Base-by-base conservation (phyloP, 2,797 vertebrate genomes). In the Notoglanidium macrostoma region DNA sequence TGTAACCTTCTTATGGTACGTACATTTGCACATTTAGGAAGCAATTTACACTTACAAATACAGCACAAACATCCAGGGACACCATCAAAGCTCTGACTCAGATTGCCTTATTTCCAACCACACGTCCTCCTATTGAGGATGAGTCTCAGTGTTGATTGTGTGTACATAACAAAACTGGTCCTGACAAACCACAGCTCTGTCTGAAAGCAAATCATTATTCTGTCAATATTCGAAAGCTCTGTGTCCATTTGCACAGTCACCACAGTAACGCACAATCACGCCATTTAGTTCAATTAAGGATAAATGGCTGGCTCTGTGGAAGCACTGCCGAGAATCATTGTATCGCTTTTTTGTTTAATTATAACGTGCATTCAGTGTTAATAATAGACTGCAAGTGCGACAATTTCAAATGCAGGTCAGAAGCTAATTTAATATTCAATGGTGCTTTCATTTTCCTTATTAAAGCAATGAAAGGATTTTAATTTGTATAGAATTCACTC, bases 221-320 rank as follows among this genome's bases (percentile, higher is more conserved):
- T 63, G 23, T 80, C 57, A 63, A 44, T 61, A 61, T 63, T 80
- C 63, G 63, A 54, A 59, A 84, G 29, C 73, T 87, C 85, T 85
- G 40, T 77, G 2, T 77, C 8, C 0, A 3, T 63, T 76, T 79
- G 57, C 55, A 44, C 55, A 63, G 40, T 61, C 55, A 61, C 55
- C 57, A 61, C 55, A 35, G 54, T n/a, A 74, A 72, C 3, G 54
- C 29, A 70, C 51, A 80, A 57, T 67, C 73, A 35, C 32, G 63
- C 80, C 61, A 76, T 89, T 86, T 76, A 84, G 83, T 79, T 44
- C 54, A 80, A 86, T 86, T 77, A 87, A 77, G 21, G 63, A 59
- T 84, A 70, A 89, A 89, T 84, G 78, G 79, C 72, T 68, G 59
- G 86, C 51, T 12, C 49, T 78, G 76, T 86, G 80, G 44, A 82